A percentile compares a stretch with the other conserved stretches of the same genome.
Evolutionary conservation across 2,888 invertebrate species (phyloP).

Genomic region (Coelinius sp.): DNA sequence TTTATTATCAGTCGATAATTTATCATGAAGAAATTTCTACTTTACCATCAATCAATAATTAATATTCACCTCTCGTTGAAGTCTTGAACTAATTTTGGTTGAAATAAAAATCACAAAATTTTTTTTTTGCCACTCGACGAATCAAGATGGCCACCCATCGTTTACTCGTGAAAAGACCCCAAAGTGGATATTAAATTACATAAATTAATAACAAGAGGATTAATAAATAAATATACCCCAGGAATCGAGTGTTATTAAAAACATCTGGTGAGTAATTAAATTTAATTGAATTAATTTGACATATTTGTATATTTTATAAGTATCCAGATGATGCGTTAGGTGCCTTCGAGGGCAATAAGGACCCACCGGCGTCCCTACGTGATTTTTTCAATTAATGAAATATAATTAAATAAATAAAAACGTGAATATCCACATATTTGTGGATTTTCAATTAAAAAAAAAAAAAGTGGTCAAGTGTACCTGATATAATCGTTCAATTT

Average conservation of each 20-base stretch:
- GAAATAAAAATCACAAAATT: too few relatives aligned
- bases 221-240: neutral
- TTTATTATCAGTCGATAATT: too few relatives aligned
- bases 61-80: too few relatives aligned
- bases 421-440: neutral
- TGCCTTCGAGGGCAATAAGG: neutral
- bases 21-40: too few relatives aligned
- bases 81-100: too few relatives aligned
- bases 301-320: neutral
- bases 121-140: too few relatives aligned
- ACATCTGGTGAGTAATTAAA: neutral
- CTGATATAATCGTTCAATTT: neutral
- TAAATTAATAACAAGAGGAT: neutral
- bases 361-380: constrained; percentile 8
- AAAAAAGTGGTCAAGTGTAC: neutral
- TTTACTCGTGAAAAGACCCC: neutral
- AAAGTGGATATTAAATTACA: neutral
- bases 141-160: neutral
- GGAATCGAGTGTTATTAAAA: neutral
- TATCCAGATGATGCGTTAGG: constrained; percentile 2
- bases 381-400: neutral
- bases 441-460: neutral
- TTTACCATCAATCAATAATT: too few relatives aligned
- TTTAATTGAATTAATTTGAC: neutral
- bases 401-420: neutral